These are phyloP conservation scores for Cryptotis parvus DNA, from an alignment of 2,113 vertebrate genomes.

Conservation along the genomic window DNA sequence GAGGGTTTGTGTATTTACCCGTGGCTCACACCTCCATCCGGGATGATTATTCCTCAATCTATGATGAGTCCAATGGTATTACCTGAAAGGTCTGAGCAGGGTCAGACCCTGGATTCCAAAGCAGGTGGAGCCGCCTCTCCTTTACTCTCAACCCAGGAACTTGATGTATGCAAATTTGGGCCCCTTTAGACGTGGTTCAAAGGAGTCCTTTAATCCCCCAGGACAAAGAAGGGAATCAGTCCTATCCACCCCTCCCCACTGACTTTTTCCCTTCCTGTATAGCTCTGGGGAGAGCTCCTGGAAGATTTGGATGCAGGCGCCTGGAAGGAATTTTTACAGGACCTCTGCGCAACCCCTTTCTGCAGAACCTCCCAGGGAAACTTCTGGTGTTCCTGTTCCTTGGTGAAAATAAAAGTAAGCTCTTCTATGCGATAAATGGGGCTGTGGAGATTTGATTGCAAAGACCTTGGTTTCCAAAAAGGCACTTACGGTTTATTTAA, in stretches of 20 bases:
- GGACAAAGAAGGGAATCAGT: slow-evolving; percentile 77
- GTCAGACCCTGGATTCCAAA: background rate
- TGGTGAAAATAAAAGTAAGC: background rate
- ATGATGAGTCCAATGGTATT: slow-evolving; percentile 57
- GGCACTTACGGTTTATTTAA: background rate
- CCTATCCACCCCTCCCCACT: slow-evolving; percentile 31
- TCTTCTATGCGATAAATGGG: background rate
- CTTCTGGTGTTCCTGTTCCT: background rate
- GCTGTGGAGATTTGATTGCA: background rate
- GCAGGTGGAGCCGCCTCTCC: slow-evolving; percentile 56
- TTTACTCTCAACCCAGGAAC: background rate
- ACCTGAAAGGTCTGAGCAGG: slow-evolving; percentile 56
- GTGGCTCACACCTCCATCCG: background rate
- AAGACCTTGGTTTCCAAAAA: background rate
- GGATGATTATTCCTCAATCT: background rate
- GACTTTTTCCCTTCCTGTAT: background rate
- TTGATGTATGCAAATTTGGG: slow-evolving; percentile 70
- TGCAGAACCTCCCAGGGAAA: background rate
- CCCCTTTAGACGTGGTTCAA: slow-evolving; percentile 56
- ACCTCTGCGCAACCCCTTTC: background rate
- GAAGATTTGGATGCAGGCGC: background rate
- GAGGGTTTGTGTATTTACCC: slow-evolving; percentile 65
- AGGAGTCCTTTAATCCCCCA: no score
- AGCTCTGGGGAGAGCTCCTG: background rate
- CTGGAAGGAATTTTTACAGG: no score